Conservation (phyloP, 2,888 invertebrate genomes). For the Pocota personata region DNA sequence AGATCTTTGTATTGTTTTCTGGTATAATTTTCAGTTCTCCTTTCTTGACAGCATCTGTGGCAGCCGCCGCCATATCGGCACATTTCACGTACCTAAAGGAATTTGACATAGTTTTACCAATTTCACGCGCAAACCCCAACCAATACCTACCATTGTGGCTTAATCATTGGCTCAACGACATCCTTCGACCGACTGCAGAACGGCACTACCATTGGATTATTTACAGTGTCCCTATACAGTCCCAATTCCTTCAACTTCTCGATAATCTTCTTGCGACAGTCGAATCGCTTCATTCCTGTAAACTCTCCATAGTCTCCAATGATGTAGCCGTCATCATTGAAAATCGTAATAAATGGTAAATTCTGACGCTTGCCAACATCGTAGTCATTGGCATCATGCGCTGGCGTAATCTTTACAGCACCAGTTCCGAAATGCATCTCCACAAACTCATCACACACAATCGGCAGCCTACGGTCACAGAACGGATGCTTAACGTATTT, state of each 20-base stretch:
- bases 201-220: conserved; percentile 98
- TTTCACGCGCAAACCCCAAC: no score
- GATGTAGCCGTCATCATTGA: conserved; percentile 95
- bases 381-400: conserved; percentile 98
- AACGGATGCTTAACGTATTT: conserved; percentile 95
- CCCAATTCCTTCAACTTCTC: conserved; percentile 88
- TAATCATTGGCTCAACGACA: conserved; percentile 97
- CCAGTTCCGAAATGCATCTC: conserved; percentile 98
- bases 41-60: conserved; percentile 90
- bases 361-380: conserved; percentile 96
- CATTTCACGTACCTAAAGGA: conserved; percentile 90
- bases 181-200: conserved; percentile 98
- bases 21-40: conserved; percentile 95
- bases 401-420: conserved; percentile 99
- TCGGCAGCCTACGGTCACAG: conserved; percentile 90
- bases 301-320: conserved; percentile 91
- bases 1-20: conserved; percentile 94
- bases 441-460: conserved; percentile 96
- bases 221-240: conserved; percentile 90
- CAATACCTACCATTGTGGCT: conserved; percentile 94
- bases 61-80: conserved; percentile 93
- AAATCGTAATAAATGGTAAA: conserved; percentile 93
- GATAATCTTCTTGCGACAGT: conserved; percentile 92
- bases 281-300: conserved; percentile 94
- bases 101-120: background rate